Evolutionary conservation across 2,113 vertebrate species (phyloP).

Genomic region (Catharus minimus): DNA sequence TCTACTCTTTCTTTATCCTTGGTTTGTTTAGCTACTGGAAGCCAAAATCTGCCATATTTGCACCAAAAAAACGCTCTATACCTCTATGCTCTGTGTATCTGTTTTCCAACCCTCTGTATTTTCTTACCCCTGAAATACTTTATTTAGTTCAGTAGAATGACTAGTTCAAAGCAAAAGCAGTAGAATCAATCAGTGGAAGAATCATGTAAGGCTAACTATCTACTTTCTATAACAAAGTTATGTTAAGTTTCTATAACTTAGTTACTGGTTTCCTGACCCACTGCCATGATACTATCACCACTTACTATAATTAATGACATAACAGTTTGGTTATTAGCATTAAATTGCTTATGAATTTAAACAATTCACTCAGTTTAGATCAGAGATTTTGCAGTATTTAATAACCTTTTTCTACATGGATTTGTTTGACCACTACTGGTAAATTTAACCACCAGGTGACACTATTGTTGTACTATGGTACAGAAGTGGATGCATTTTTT

Average conservation of each 20-base stretch:
- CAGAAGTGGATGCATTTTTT: background rate
- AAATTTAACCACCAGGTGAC: conserved; percentile 61
- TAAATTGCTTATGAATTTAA: background rate
- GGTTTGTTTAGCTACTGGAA: background rate
- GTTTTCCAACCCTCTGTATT: background rate
- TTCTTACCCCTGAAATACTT: background rate
- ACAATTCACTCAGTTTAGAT: background rate
- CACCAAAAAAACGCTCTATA: background rate
- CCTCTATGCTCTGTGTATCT: background rate
- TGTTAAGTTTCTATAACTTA: background rate
- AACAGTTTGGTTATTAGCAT: background rate
- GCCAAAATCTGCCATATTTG: background rate
- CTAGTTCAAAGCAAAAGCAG: background rate
- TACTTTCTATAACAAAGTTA: background rate
- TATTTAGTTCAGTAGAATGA: background rate
- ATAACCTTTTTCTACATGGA: background rate
- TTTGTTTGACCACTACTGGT: background rate
- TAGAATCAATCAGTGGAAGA: background rate
- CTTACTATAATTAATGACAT: background rate
- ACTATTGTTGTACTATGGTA: conserved; percentile 30
- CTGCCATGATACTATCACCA: background rate
- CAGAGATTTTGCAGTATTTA: background rate
- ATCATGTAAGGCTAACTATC: background rate
- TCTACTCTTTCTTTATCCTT: background rate
- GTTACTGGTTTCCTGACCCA: background rate